Evolutionary conservation across 2,888 invertebrate genomes (phyloP).

Genomic region (Mythimna albipuncta): DNA sequence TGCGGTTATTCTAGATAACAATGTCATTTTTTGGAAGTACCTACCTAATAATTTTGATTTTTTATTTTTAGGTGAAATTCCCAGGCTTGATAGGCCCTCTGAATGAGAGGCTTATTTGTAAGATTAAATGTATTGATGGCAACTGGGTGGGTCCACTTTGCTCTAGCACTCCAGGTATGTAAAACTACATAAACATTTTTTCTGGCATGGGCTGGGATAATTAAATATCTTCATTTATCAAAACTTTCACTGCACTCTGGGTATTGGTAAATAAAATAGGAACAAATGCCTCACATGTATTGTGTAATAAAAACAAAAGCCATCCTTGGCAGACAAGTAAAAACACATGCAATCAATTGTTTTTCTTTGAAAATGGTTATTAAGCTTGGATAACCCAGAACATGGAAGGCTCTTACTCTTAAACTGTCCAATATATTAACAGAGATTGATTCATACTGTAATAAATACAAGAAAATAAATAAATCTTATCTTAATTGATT

Average conservation of each 20-base stretch:
- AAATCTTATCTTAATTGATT: background rate
- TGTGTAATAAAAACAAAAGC: background rate
- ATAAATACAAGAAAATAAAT: background rate
- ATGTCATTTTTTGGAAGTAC: background rate
- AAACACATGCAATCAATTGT: no score
- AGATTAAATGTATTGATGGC: slow-evolving; percentile 96
- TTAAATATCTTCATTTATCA: background rate
- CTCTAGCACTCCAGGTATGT: slow-evolving; percentile 93
- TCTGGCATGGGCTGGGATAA: background rate
- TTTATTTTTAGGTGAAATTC: slow-evolving; percentile 91
- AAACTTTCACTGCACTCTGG: background rate
- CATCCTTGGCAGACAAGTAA: no score
- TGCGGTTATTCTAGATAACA: background rate
- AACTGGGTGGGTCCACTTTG: slow-evolving; percentile 96
- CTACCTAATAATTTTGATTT: background rate
- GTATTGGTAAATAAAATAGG: background rate
- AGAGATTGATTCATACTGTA: background rate
- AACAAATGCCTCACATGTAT: background rate
- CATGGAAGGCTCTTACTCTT: background rate
- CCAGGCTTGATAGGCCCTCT: slow-evolving; percentile 94
- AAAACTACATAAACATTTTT: background rate
- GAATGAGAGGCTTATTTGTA: slow-evolving; percentile 94
- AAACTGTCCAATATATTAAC: background rate
- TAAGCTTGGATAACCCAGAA: background rate
- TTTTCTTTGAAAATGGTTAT: background rate